phyloP scores from a whole-genome alignment of 2,113 vertebrate genomes.

The Chloebia gouldiae region DNA sequence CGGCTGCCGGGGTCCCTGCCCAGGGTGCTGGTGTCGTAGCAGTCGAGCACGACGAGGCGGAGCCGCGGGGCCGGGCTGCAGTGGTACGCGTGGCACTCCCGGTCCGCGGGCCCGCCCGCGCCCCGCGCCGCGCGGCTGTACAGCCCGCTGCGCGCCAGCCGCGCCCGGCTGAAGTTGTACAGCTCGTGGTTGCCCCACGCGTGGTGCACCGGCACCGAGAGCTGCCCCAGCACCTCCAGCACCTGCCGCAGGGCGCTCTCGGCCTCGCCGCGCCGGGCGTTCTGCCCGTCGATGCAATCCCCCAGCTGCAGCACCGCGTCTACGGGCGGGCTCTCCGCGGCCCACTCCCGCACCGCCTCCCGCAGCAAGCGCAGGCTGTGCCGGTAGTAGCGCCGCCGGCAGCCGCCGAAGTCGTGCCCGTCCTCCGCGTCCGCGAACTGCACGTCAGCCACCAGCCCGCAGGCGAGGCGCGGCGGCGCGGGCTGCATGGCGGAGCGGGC shows the following conservation, averaged over 20 bases:
- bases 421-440: constrained; percentile 90
- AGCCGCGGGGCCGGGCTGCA: constrained; percentile 82
- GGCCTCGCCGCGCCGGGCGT: constrained; percentile 69
- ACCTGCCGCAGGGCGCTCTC: constrained; percentile 77
- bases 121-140: constrained; percentile 63
- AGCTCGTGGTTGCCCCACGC: constrained; percentile 96
- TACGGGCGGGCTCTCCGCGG: constrained; percentile 43
- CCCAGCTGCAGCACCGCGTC: constrained; percentile 90
- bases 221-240: constrained; percentile 69
- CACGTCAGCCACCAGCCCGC: constrained; percentile 89
- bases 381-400: constrained; percentile 80
- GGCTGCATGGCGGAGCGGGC: not conserved
- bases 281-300: constrained; percentile 91
- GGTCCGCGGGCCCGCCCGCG: not conserved
- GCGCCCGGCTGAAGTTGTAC: constrained; percentile 88
- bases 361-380: constrained; percentile 78
- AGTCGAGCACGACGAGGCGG: constrained; percentile 85
- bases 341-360: constrained; percentile 78
- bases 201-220: constrained; percentile 80
- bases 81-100: constrained; percentile 81
- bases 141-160: constrained; percentile 73
- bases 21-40: constrained; percentile 87
- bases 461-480: constrained; percentile 73
- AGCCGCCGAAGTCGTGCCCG: constrained; percentile 76
- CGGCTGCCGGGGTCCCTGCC: constrained; percentile 76